These are phyloP conservation scores for Geopemphigus sp. DNA, from an alignment of 1,140 invertebrate species.

Conservation along the genomic window DNA sequence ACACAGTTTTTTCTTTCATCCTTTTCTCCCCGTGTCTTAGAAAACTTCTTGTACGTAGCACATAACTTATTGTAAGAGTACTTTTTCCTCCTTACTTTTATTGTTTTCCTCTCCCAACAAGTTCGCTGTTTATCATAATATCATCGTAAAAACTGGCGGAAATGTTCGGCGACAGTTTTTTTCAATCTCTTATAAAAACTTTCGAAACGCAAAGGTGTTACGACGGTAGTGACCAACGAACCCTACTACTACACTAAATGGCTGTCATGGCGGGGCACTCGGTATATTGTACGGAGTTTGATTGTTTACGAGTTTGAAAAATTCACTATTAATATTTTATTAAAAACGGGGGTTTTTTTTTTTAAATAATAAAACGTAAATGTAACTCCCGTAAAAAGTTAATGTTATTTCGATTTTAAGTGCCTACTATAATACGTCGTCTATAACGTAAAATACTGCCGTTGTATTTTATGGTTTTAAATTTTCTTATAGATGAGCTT, in stretches of 20 bases:
- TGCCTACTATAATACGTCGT: neutral
- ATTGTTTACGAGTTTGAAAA: conserved; percentile 13
- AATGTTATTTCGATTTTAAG: neutral
- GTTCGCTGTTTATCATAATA: conserved; percentile 38
- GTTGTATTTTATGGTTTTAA: neutral
- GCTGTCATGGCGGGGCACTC: neutral
- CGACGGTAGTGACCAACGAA: conserved; percentile 8
- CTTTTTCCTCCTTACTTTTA: conserved; percentile 11
- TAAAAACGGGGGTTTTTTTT: neutral
- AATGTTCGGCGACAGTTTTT: conserved; percentile 37
- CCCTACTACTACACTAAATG: neutral
- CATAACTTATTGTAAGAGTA: conserved; percentile 26
- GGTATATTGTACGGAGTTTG: neutral
- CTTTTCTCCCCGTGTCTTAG: neutral
- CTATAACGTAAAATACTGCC: neutral
- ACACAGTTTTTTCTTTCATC: conserved; percentile 29
- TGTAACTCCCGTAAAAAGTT: neutral
- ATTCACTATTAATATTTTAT: neutral
- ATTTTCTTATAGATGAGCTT: neutral
- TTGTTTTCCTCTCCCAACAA: neutral
- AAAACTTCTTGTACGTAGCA: conserved; percentile 4
- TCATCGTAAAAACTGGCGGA: conserved; percentile 3
- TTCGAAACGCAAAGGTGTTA: conserved; percentile 7
- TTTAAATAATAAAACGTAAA: neutral
- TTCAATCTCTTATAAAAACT: conserved; percentile 32